phyloP scores from a whole-genome alignment of 2,888 invertebrate genomes.

The Amitus sp. region DNA sequence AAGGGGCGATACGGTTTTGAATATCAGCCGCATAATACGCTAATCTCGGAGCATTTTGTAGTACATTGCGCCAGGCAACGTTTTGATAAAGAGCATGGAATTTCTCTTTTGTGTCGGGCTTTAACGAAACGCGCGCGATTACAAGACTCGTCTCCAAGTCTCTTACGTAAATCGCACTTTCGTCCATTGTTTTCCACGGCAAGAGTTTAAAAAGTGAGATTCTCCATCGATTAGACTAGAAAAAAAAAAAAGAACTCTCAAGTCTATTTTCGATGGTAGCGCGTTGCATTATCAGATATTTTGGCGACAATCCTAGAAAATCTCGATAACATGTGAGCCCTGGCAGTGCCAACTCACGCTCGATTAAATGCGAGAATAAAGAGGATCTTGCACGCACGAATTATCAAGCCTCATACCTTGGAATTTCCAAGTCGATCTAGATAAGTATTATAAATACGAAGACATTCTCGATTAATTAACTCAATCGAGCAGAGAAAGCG shows the following conservation, averaged over 20 bases:
- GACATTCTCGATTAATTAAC: no score
- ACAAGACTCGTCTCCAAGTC: no score
- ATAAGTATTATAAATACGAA: background rate
- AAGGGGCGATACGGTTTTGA: constrained; percentile 39
- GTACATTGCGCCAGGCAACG: constrained; percentile 8
- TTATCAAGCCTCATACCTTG: background rate
- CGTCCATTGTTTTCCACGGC: no score
- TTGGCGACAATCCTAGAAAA: constrained; percentile 46
- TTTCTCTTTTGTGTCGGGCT: background rate
- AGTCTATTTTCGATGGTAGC: no score
- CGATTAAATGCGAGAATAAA: constrained; percentile 27
- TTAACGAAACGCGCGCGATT: background rate
- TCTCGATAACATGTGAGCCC: constrained; percentile 38
- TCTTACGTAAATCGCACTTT: no score
- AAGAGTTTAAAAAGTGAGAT: no score
- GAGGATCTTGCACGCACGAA: constrained; percentile 9
- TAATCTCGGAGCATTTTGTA: constrained; percentile 22
- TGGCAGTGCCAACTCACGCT: constrained; percentile 40
- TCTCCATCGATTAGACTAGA: no score
- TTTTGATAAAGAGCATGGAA: constrained; percentile 1
- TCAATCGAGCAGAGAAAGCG: no score
- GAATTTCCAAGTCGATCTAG: background rate
- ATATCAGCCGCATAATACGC: constrained; percentile 32
- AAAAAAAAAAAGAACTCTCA: no score
- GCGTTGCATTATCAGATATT: constrained; percentile 36